Base-by-base conservation (phyloP, 2,113 vertebrate species). In the Suncus etruscus region DNA sequence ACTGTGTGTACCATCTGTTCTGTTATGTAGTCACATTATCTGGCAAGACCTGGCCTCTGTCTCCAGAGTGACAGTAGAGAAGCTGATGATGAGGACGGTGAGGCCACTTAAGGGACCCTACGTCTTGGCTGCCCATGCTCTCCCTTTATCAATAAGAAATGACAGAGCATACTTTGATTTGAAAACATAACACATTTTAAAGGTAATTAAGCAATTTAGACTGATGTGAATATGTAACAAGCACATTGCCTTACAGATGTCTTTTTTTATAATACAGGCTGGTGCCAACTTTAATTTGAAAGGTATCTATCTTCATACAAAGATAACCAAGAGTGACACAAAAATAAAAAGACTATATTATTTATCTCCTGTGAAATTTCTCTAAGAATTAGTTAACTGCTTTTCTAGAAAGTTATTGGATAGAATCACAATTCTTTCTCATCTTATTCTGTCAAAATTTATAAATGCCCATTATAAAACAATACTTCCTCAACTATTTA, bases 281-380 rank as follows among this genome's bases (percentile, higher is more conserved):
- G 96, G 96, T 98, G 97, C 97, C 92, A 83, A 94, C 95, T 97
- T 97, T 97, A 96, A 97, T 97, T 98, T 97, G 97, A 97, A 97
- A 97, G 95, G 96, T 96, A 97, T 97, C 97, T 95, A 97, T 97
- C 97, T 97, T 96, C 97, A 96, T 96, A 97, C 95, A 97, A 97
- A 98, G 97, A 97, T 98, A 98, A 98, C 95, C 95, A 97, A 97
- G 96, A 97, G 87, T 97, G 97, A 96, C 97, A 98, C 96, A 96
- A 61, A 97, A 97, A 97, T 96, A 95, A 93, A 91, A 96, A 87
- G 73, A 92, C 96, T 94, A 86, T 0, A 0, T 95, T 96, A 97
- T 97, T 96, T 96, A 95, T 97, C 93, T 97, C 96, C 94, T 93
- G 89, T 96, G 94, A 97, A 97, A 91, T 96, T 94, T 51, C 63